Conservation (phyloP, 2,113 vertebrate species). For the Ameiurus melas region DNA sequence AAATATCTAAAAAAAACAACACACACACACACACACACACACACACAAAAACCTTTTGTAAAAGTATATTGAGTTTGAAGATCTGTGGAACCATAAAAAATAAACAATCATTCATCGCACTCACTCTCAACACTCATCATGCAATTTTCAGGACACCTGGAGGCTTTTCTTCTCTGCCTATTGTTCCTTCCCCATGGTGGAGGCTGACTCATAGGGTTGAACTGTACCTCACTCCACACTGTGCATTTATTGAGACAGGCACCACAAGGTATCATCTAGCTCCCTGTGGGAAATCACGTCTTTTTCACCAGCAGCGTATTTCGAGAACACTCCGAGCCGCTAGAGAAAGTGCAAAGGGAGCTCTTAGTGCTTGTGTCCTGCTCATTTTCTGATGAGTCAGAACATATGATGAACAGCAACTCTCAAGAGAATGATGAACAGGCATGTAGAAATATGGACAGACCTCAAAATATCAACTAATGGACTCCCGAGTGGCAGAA, state of each 20-base stretch:
- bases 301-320: background rate
- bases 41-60: background rate
- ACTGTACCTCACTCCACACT: conserved; percentile 3
- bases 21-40: too few relatives aligned
- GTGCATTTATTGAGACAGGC: conserved; percentile 25
- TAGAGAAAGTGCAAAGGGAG: conserved; percentile 3
- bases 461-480: conserved; percentile 15
- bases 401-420: conserved; percentile 25
- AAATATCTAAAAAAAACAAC: background rate
- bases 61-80: background rate
- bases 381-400: conserved; percentile 43
- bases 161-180: background rate
- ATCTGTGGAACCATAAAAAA: background rate
- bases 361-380: background rate
- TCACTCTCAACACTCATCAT: background rate
- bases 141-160: conserved; percentile 33
- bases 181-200: conserved; percentile 1
- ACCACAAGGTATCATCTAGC: conserved; percentile 20
- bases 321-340: conserved; percentile 13
- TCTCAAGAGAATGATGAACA: conserved; percentile 14
- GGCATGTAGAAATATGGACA: conserved; percentile 32
- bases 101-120: conserved; percentile 4
- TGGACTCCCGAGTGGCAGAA: conserved; percentile 12
- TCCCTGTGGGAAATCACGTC: background rate
- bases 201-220: conserved; percentile 16